phyloP scores from a whole-genome alignment of 2,113 vertebrate genomes.

The Pseudorectes ferrugineus region DNA sequence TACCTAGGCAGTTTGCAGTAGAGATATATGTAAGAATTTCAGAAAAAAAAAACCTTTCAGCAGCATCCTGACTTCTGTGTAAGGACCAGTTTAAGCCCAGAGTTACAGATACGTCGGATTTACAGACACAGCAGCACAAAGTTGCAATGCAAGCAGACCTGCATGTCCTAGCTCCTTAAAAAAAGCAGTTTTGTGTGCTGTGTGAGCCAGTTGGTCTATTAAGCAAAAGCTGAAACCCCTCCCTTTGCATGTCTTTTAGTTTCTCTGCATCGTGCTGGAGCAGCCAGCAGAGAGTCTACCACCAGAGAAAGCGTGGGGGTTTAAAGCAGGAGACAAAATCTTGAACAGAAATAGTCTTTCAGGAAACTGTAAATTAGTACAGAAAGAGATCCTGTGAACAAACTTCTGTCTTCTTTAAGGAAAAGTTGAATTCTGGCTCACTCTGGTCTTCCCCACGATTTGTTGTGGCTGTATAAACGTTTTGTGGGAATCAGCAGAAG shows the following conservation, averaged over 20 bases:
- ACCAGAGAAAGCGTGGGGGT: rapidly evolving
- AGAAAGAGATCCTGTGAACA: not conserved
- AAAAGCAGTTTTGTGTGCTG: not conserved
- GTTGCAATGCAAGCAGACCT: not conserved
- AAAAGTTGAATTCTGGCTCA: not conserved
- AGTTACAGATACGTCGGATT: not conserved
- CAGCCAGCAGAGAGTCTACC: not conserved
- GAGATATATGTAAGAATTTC: not conserved
- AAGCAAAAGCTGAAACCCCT: not conserved
- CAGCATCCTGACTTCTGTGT: not conserved
- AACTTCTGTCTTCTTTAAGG: not conserved
- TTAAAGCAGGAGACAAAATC: not conserved
- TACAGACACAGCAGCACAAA: not conserved
- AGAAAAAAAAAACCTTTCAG: not conserved
- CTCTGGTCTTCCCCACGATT: not conserved
- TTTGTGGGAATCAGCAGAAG: not conserved
- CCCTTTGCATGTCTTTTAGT: not conserved
- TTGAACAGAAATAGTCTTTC: not conserved
- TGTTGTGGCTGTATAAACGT: not conserved
- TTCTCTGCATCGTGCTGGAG: not conserved
- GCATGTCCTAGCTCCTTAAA: not conserved
- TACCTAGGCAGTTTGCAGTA: not conserved
- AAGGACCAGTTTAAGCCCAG: not conserved
- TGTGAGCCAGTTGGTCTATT: not conserved
- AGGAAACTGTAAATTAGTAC: not conserved